Evolutionary conservation across 2,888 invertebrate species (phyloP), one percentile per base, ranked within the genome.

Genomic region (Torymus texanus): DNA sequence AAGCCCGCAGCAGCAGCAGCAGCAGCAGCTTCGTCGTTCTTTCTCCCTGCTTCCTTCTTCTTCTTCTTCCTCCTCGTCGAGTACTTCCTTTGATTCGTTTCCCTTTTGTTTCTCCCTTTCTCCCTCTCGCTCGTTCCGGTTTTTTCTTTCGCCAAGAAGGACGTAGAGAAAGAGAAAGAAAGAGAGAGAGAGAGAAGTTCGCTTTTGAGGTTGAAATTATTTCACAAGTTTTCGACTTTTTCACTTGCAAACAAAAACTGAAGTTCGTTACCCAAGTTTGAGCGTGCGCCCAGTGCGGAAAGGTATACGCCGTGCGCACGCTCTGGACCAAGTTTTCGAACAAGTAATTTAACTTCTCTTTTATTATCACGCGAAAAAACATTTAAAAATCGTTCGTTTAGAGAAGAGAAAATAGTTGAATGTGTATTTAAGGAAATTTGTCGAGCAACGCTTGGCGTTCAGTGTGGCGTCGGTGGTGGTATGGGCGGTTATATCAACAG

Each of bases 361-460:
- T 73, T 80, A 53, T 72, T 67, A 70, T 78, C 59, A 4, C 50
- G 58, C 14, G 50, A 65, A 65, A 72, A 63, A 77, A 71, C 59
- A 50, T 51, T 76, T 76, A 67, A 76, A 75, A 72, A 59, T 59
- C 71, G 70, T 75, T 72, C 78, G 72, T 63, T 66, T 70, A 55
- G 62, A 59, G 59, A 72, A 61, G n/a, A 72, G 18, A 73, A 55
- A 67, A 72, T 58, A 41, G 76, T 51, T 50, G 53, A 75, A 51
- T 24, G 59, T 78, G 72, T 78, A 78, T 78, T 72, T 66, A 67
- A 41, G 70, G 53, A 78, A 81, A 80, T 79, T 71, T 62, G 62
- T 21, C 61, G 58, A 24, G 67, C 56, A 21, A 8, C 50, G 13
- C 58, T n/a, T 24, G 65, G 21, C 21, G 2, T 21, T 1, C 21